Percentiles rank a stretch among this genome's conserved stretches.
phyloP scores from a whole-genome alignment of 2,113 vertebrate species.

The Verasper variegatus region DNA sequence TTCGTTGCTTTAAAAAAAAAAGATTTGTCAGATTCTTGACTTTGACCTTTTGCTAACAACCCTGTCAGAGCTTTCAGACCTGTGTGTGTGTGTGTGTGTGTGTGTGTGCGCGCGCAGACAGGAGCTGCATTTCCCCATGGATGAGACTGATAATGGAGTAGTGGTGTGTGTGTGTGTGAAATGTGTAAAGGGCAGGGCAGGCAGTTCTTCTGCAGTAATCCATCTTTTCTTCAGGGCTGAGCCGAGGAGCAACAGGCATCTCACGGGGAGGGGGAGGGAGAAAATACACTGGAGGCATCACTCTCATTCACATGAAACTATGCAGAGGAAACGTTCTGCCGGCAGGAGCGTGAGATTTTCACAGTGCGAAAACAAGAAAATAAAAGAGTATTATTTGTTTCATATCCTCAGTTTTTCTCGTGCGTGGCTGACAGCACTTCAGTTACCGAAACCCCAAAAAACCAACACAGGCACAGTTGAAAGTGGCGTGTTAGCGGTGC shows the following conservation, averaged over 20 bases:
- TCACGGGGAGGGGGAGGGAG: slow-evolving; percentile 42
- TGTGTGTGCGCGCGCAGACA: slow-evolving; percentile 21
- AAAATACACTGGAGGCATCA: slow-evolving; percentile 56
- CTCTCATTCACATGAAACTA: slow-evolving; percentile 51
- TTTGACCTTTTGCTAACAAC: slow-evolving; percentile 77
- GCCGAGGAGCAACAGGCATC: slow-evolving; percentile 72
- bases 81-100: slow-evolving; percentile 39
- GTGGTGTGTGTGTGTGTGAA: slow-evolving; percentile 63
- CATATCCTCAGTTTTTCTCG: neutral
- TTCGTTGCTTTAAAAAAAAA: slow-evolving; percentile 53
- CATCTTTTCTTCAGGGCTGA: slow-evolving; percentile 74
- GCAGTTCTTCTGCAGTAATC: slow-evolving; percentile 76
- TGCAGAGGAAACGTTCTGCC: slow-evolving; percentile 44
- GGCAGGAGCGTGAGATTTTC: slow-evolving; percentile 48
- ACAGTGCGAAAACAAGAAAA: slow-evolving; percentile 53
- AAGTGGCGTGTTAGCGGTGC: neutral
- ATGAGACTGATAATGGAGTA: slow-evolving; percentile 73
- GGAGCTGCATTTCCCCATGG: slow-evolving; percentile 14
- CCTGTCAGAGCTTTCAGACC: slow-evolving; percentile 66
- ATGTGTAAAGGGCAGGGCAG: slow-evolving; percentile 76
- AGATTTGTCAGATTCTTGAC: slow-evolving; percentile 73
- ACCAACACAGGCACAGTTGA: neutral
- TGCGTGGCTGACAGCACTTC: slow-evolving; percentile 7
- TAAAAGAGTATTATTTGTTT: slow-evolving; percentile 39
- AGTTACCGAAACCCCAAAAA: neutral